Conservation (phyloP, 2,797 vertebrate species). For the Anas capensis region DNA sequence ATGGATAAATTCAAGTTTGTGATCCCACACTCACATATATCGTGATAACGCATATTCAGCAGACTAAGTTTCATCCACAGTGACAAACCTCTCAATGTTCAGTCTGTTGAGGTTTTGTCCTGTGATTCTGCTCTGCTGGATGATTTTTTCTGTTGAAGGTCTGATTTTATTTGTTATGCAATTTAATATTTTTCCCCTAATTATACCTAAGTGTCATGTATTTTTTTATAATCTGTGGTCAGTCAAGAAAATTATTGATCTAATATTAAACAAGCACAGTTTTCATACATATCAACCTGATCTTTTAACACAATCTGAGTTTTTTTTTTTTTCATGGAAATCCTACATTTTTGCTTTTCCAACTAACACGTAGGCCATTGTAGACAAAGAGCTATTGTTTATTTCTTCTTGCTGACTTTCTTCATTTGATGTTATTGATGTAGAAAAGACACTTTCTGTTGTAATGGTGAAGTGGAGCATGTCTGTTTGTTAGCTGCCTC, state of each 20-base stretch:
- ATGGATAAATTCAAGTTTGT: fast-evolving
- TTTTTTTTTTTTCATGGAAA: neutral
- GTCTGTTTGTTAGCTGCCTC: neutral
- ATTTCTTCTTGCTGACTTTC: neutral
- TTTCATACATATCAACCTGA: neutral
- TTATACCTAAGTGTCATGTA: neutral
- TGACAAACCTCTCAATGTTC: fast-evolving
- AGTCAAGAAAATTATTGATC: neutral
- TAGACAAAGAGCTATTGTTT: neutral
- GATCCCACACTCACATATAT: fast-evolving
- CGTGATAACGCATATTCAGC: fast-evolving
- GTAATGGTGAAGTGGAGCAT: neutral
- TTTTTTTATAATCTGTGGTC: neutral
- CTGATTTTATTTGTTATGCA: neutral
- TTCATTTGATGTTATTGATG: neutral
- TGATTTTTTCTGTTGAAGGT: neutral
- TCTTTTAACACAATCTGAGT: neutral
- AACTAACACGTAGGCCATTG: neutral
- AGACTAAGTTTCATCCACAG: neutral
- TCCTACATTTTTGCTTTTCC: neutral
- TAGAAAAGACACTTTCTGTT: neutral
- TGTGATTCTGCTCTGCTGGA: neutral
- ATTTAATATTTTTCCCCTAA: neutral
- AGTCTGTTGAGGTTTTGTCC: neutral
- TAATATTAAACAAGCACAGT: neutral